Evolutionary conservation across 2,888 invertebrate genomes (phyloP).

Genomic region (Anticlea derivata): DNA sequence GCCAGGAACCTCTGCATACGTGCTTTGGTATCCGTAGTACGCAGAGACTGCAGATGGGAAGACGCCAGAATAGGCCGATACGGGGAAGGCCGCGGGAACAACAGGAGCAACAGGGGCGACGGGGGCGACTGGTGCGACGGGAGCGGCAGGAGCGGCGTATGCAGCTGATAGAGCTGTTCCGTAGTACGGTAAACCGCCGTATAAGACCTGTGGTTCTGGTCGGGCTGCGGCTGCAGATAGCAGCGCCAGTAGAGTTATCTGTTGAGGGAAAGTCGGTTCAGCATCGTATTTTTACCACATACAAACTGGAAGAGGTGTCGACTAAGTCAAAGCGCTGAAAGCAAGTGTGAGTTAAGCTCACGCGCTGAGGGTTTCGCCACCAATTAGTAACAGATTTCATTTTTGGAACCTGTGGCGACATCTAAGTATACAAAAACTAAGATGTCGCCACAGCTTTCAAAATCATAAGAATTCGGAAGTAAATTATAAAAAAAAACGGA

Average conservation of each 20-base stretch:
- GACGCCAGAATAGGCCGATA: conserved; percentile 2
- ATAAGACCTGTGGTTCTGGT: conserved; percentile 41
- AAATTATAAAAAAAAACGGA: no score
- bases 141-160: no score
- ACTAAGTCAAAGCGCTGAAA: no score
- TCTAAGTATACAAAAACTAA: no score
- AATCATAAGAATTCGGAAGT: no score
- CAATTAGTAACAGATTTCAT: no score
- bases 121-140: conserved; percentile 4
- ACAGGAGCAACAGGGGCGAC: conserved; percentile 2
- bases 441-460: no score
- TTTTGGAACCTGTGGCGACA: no score
- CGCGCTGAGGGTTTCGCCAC: no score
- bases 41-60: conserved; percentile 37
- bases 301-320: no score
- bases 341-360: no score
- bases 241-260: conserved; percentile 52
- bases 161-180: conserved; percentile 33
- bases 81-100: conserved; percentile 1
- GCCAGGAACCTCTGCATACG: conserved; percentile 38
- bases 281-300: no score
- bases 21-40: conserved; percentile 49
- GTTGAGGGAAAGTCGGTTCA: conserved; percentile 32
- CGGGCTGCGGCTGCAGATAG: conserved; percentile 49
- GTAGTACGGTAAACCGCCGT: conserved; percentile 40